Evolutionary conservation across 2,113 vertebrate genomes (phyloP).

Genomic region (Melanostigma gelatinosum): DNA sequence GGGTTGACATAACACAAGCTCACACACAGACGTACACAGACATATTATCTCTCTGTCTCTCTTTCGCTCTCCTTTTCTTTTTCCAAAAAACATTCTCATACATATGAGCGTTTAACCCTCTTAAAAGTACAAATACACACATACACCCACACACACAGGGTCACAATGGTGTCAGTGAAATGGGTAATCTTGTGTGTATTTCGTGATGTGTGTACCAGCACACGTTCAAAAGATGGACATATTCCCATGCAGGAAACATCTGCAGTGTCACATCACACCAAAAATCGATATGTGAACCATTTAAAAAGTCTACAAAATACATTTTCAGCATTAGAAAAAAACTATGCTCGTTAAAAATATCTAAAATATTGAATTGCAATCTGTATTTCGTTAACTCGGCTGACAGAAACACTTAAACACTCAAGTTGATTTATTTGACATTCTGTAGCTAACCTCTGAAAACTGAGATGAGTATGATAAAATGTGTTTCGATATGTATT

Average conservation of each 20-base stretch:
- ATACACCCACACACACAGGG: background rate
- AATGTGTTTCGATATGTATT: background rate
- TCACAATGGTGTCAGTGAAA: background rate
- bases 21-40: constrained; percentile 3
- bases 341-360: background rate
- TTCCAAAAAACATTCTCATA: background rate
- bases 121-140: background rate
- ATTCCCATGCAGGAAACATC: background rate
- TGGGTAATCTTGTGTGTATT: constrained; percentile 6
- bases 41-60: background rate
- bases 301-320: background rate
- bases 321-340: background rate
- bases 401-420: background rate
- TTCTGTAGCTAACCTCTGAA: background rate
- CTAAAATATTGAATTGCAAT: background rate
- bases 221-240: background rate
- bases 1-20: constrained; percentile 49
- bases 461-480: background rate
- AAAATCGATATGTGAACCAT: background rate
- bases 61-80: background rate
- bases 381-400: background rate
- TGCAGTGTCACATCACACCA: background rate
- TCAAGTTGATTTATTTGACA: background rate
- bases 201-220: background rate
- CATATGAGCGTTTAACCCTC: constrained; percentile 22